A percentile compares a stretch with the other conserved stretches of the same genome.
These are phyloP conservation scores for Globodera rostochiensis DNA, from an alignment of 1,140 invertebrate genomes.

Conservation along the genomic window DNA sequence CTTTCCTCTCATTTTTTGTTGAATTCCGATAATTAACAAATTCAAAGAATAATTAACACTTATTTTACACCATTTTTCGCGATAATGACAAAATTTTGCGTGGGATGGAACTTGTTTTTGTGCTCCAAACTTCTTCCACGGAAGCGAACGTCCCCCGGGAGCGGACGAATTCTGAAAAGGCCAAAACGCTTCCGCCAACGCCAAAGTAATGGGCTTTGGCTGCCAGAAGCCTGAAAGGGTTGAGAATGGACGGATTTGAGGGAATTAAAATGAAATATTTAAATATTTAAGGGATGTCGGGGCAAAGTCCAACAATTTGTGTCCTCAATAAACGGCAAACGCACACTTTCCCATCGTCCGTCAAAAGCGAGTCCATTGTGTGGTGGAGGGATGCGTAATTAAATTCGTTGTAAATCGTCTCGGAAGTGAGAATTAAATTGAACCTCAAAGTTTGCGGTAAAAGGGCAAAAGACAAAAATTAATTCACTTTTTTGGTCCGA, in stretches of 20 bases:
- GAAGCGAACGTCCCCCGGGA: conserved; percentile 21
- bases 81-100: conserved; percentile 30
- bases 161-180: conserved; percentile 29
- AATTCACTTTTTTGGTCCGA: conserved; percentile 1
- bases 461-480: not conserved
- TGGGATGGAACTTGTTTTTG: conserved; percentile 15
- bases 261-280: too few relatives aligned
- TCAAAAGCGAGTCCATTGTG: conserved; percentile 30
- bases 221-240: conserved; percentile 33
- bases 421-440: conserved; percentile 38
- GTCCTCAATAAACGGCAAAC: not conserved
- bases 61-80: conserved; percentile 2
- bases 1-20: too few relatives aligned
- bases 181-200: conserved; percentile 29
- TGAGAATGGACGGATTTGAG: not conserved
- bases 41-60: too few relatives aligned
- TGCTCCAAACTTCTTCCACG: conserved; percentile 20
- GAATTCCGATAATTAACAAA: too few relatives aligned
- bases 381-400: conserved; percentile 40
- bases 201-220: conserved; percentile 45
- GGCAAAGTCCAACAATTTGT: too few relatives aligned
- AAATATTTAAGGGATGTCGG: too few relatives aligned
- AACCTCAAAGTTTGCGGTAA: conserved; percentile 25
- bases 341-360: conserved; percentile 31
- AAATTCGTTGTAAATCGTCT: conserved; percentile 45